Conservation (phyloP, 2,113 vertebrate species). For the Gnathonemus longibarbis region DNA sequence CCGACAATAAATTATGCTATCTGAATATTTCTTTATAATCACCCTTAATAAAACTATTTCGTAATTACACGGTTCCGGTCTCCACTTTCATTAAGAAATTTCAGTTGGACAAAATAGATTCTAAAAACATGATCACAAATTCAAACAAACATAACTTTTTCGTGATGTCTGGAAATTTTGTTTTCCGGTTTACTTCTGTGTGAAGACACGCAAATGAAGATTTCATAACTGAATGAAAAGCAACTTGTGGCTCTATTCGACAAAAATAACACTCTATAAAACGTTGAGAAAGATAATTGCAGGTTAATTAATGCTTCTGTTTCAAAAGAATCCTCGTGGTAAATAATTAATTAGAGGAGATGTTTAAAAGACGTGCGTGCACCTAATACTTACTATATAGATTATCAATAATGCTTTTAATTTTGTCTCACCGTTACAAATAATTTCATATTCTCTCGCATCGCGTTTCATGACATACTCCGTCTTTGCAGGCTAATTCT, state of each 20-base stretch:
- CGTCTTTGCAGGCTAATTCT: constrained; percentile 45
- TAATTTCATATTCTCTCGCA: constrained; percentile 38
- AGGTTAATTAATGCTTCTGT: constrained; percentile 45
- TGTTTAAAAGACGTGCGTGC: constrained; percentile 45
- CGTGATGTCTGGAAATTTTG: neutral
- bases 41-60: neutral
- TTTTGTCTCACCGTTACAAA: constrained; percentile 48
- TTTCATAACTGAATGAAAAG: neutral
- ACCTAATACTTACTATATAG: constrained; percentile 54
- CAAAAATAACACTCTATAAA: constrained; percentile 4
- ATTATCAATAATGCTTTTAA: constrained; percentile 62
- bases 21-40: neutral
- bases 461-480: constrained; percentile 40
- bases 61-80: neutral
- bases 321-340: constrained; percentile 46
- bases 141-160: neutral
- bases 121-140: neutral
- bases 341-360: constrained; percentile 60
- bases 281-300: neutral
- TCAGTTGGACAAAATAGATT: neutral
- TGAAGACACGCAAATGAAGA: neutral
- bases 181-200: neutral
- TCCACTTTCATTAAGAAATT: neutral
- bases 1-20: neutral
- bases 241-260: neutral